Base-by-base conservation (phyloP, 2,797 vertebrate genomes). In the Prunella strophiata region DNA sequence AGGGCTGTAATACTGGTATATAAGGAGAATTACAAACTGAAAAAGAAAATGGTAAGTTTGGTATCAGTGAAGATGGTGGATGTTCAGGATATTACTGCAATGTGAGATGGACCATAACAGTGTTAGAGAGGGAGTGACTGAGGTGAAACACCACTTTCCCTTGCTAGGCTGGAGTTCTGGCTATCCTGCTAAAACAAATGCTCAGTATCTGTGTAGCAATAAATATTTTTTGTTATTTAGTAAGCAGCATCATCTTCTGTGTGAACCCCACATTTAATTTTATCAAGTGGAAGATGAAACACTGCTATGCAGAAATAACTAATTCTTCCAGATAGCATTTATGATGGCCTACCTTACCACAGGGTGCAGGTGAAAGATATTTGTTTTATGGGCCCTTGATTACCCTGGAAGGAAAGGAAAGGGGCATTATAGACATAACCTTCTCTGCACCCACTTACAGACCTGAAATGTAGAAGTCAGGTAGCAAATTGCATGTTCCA, bases 1-100 rank as follows among this genome's bases (percentile, higher is more conserved):
- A 98, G 99, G 97, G 99, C 99, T 5, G 98, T 99, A 97, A 99
- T 99, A 96, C 78, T 99, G 95, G 99, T 99, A 68, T 99, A 98
- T 97, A 98, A 99, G 97, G 99, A 99, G 96, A 99, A 98, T 97
- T 98, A 98, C 98, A 99, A 99, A 97, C 98, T 99, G 85, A 99
- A 99, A 96, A 99, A 99, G 98, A 99, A 99, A 97, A 97, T 98
- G 98, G 99, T 99, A 97, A 98, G 98, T 93, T n/a, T 85, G 59
- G 11, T 75, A 23, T 59, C 76, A 80, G 25, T 86, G 48, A 70
- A 67, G 18, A 54, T n/a, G 50, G 14, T 62, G 13, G 16, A 10
- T 71, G 8, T 89, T 85, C 50, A 30, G 38, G 58, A 40, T 77
- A 40, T 38, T 51, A 26, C 52, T 74, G 75, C 12, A 43, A 34